A percentile compares a stretch with the other conserved stretches of the same genome.
phyloP scores from a whole-genome alignment of 2,888 invertebrate species.

The Linnaemya tessellans region DNA sequence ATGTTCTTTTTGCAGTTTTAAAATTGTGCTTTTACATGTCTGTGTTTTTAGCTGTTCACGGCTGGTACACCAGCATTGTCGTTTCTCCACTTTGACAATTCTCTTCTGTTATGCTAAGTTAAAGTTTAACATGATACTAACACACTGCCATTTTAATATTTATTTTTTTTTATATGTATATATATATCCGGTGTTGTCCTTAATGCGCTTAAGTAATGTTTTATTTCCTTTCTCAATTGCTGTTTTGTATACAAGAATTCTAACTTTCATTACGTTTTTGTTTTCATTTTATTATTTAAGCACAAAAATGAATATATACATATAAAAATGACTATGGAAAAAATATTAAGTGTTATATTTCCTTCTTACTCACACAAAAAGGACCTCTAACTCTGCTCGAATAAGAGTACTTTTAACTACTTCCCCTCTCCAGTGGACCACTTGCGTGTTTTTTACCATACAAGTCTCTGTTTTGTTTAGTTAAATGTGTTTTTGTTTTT shows the following conservation, averaged over 20 bases:
- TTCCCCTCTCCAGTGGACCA: background rate
- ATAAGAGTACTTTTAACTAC: background rate
- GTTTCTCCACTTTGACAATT: conserved; percentile 51
- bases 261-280: background rate
- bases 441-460: conserved; percentile 25
- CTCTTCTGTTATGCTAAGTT: conserved; percentile 42
- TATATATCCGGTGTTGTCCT: conserved; percentile 65
- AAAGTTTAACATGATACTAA: background rate
- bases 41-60: conserved; percentile 41
- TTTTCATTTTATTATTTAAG: conserved; percentile 46
- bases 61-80: conserved; percentile 27
- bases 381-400: conserved; percentile 5
- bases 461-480: conserved; percentile 54
- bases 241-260: conserved; percentile 52
- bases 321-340: background rate
- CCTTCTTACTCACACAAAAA: conserved; percentile 12
- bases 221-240: conserved; percentile 70
- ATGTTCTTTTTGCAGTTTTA: conserved; percentile 43
- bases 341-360: conserved; percentile 42
- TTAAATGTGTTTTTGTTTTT: conserved; percentile 51
- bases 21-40: background rate
- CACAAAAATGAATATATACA: conserved; percentile 23
- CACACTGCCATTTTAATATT: conserved; percentile 1
- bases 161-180: background rate
- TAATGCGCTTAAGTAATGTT: conserved; percentile 73